These are phyloP conservation scores for Eulithis prunata DNA, from an alignment of 2,888 invertebrate genomes.

Conservation along the genomic window DNA sequence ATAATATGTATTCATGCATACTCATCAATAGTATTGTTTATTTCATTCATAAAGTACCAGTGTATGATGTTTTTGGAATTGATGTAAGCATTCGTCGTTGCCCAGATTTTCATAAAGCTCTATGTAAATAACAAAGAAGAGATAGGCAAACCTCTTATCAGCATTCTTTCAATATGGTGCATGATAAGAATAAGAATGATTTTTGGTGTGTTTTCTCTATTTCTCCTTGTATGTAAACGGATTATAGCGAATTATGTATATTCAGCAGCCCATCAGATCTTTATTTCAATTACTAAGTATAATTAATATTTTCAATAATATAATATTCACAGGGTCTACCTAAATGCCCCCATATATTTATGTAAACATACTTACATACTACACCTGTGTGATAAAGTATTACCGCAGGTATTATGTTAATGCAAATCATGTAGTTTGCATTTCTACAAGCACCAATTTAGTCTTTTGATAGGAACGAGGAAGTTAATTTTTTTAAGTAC, in stretches of 20 bases:
- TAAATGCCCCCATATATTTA: no score
- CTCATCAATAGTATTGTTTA: conserved; percentile 16
- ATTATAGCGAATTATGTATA: no score
- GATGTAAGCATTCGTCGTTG: conserved; percentile 44
- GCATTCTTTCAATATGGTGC: conserved; percentile 50
- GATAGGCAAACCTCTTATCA: conserved; percentile 54
- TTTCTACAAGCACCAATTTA: conserved; percentile 16
- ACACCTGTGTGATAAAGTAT: background rate
- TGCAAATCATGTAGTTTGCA: conserved; percentile 1
- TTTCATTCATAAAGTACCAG: conserved; percentile 14
- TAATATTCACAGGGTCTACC: no score
- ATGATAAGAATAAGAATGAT: conserved; percentile 38
- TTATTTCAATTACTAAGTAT: no score
- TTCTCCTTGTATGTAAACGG: no score
- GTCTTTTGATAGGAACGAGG: conserved; percentile 22
- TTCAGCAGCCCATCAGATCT: no score
- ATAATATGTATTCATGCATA: conserved; percentile 6
- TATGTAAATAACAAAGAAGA: conserved; percentile 48
- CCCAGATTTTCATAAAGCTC: conserved; percentile 47
- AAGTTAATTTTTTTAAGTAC: conserved; percentile 32
- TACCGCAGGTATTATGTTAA: background rate
- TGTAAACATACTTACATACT: background rate
- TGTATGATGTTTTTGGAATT: conserved; percentile 6
- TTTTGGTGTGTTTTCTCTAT: no score
- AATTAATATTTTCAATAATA: no score